Evolutionary conservation across 2,113 vertebrate species (phyloP).

Genomic region (Neolamprologus tretocephalus): DNA sequence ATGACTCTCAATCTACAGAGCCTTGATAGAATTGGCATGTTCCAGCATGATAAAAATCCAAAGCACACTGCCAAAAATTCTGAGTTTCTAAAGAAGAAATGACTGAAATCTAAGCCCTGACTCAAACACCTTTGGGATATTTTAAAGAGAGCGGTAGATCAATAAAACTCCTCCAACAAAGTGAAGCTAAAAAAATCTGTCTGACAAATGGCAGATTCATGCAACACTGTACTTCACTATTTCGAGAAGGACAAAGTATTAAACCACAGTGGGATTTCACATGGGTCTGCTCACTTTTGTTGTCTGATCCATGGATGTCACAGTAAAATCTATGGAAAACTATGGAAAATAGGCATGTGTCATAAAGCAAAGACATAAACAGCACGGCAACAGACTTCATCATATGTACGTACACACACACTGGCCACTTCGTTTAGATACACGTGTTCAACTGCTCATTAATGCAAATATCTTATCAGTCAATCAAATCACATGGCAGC

Average conservation of each 20-base stretch:
- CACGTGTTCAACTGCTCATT: neutral
- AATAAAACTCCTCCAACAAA: neutral
- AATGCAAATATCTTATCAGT: neutral
- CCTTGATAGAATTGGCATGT: neutral
- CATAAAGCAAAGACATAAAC: neutral
- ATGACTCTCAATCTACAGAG: neutral
- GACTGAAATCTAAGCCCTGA: neutral
- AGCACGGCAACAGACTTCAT: neutral
- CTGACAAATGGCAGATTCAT: neutral
- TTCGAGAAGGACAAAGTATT: neutral
- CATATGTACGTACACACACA: neutral
- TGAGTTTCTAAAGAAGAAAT: neutral
- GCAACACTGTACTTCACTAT: neutral
- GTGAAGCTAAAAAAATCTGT: neutral
- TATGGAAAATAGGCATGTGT: neutral
- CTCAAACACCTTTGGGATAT: neutral
- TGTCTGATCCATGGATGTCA: neutral
- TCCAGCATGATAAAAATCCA: neutral
- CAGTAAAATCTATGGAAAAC: neutral
- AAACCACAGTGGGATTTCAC: neutral
- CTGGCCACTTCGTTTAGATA: neutral
- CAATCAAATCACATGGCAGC: neutral
- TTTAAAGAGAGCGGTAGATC: neutral
- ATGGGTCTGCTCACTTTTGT: neutral
- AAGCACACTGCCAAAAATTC: neutral